These are phyloP conservation scores for Myotis vivesi DNA, from an alignment of 2,797 vertebrate genomes.

Conservation along the genomic window DNA sequence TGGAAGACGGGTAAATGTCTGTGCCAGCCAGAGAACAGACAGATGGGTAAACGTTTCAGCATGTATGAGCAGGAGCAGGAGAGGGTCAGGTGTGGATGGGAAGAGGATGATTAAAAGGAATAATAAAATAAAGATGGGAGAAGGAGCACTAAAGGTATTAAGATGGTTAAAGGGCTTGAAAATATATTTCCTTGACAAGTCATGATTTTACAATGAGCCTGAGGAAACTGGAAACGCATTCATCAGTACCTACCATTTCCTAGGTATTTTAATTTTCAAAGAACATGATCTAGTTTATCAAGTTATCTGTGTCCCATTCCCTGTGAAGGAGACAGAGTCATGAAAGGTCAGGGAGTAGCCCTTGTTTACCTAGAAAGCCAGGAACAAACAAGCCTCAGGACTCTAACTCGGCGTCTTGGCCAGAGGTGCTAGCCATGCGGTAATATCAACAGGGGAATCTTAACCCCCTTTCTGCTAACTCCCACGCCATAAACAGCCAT, in stretches of 20 bases:
- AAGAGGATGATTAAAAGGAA: slow-evolving; percentile 3
- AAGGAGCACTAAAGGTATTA: neutral
- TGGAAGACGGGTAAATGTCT: slow-evolving; percentile 24
- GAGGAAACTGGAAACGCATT: neutral
- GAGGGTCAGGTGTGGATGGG: neutral
- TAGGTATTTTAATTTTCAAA: slow-evolving; percentile 32
- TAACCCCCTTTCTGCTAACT: neutral
- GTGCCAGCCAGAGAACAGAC: neutral
- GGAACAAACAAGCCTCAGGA: neutral
- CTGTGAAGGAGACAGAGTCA: neutral
- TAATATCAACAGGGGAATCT: neutral
- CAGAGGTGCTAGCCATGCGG: neutral
- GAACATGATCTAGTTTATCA: neutral
- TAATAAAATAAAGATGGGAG: neutral
- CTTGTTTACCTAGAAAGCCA: neutral
- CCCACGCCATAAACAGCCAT: neutral
- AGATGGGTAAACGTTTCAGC: neutral
- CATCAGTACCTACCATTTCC: neutral
- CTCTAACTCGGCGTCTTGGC: neutral
- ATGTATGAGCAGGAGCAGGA: neutral
- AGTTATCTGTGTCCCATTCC: neutral
- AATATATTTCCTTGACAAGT: neutral
- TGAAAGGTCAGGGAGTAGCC: neutral
- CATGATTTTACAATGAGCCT: neutral
- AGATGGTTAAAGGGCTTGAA: neutral